These are phyloP conservation scores for Babylonia areolata DNA, from an alignment of 1,140 invertebrate genomes.

Conservation along the genomic window DNA sequence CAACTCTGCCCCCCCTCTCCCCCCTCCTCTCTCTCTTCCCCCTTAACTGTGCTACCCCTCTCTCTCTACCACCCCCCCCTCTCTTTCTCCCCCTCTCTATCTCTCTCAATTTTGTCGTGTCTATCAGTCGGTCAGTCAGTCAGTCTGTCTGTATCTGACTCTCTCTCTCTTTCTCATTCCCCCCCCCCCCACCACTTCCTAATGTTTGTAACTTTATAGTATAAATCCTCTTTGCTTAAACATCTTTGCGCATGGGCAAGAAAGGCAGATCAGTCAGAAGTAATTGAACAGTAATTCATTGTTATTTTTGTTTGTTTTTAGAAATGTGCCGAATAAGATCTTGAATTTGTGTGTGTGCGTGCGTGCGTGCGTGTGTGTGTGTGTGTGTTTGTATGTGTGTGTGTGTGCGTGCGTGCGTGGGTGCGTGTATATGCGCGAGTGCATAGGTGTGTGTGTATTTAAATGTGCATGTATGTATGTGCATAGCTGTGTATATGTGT, in stretches of 20 bases:
- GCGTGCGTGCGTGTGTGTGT: background rate
- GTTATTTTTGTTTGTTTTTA: background rate
- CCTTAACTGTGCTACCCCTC: background rate
- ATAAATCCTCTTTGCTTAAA: background rate
- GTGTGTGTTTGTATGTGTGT: background rate
- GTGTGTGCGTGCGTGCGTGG: background rate
- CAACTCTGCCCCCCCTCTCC: too few relatives aligned
- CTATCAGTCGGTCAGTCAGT: too few relatives aligned
- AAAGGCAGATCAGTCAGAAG: background rate
- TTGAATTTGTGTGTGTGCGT: background rate
- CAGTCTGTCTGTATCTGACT: too few relatives aligned
- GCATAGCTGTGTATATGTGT: background rate
- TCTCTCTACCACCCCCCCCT: too few relatives aligned
- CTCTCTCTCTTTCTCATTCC: too few relatives aligned
- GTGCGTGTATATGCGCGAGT: background rate
- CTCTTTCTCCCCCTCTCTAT: too few relatives aligned
- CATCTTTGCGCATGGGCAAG: background rate
- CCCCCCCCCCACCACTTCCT: slow-evolving; percentile 34
- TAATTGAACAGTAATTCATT: background rate
- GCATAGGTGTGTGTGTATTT: background rate
- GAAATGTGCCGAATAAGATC: background rate
- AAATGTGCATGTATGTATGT: background rate
- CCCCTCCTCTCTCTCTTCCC: too few relatives aligned
- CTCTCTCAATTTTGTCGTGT: too few relatives aligned
- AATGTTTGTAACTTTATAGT: background rate